Percentiles rank a stretch among this genome's conserved stretches.
Evolutionary conservation across 2,888 invertebrate genomes (phyloP).

Genomic region (Athetis lepigone): DNA sequence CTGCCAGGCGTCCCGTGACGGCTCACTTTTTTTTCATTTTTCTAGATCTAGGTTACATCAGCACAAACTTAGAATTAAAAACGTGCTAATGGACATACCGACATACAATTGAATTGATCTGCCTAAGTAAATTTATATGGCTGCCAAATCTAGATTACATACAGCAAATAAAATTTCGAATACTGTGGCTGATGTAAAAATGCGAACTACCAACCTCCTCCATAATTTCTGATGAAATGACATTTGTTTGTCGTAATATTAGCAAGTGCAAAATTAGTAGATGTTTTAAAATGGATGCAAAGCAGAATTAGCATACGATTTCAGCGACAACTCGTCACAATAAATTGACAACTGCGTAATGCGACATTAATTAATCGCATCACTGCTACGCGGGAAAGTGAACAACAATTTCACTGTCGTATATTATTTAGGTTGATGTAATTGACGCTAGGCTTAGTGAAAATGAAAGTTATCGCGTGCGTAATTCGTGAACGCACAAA

Average conservation of each 20-base stretch:
- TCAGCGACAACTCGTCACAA: constrained; percentile 31
- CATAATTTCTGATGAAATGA: neutral
- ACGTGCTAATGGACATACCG: neutral
- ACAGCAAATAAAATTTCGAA: neutral
- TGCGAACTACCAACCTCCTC: neutral
- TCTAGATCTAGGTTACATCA: neutral
- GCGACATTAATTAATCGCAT: constrained; percentile 61
- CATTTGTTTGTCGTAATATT: constrained; percentile 10
- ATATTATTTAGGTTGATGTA: constrained; percentile 55
- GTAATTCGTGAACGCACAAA: constrained; percentile 41
- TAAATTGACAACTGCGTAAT: constrained; percentile 48
- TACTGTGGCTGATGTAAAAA: neutral
- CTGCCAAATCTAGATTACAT: neutral
- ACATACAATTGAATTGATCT: neutral
- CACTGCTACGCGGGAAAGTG: constrained; percentile 65
- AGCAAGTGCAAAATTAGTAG: constrained; percentile 14
- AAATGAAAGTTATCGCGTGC: constrained; percentile 56
- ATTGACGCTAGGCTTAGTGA: constrained; percentile 36
- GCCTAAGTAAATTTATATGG: neutral
- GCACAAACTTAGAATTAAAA: neutral
- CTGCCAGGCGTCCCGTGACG: too few species aligned
- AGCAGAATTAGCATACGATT: constrained; percentile 49
- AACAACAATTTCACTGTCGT: constrained; percentile 64
- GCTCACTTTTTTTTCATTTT: neutral
- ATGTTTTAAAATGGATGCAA: constrained; percentile 22